Evolutionary conservation across 2,888 invertebrate species (phyloP).

Genomic region (Diarsia brunnea): DNA sequence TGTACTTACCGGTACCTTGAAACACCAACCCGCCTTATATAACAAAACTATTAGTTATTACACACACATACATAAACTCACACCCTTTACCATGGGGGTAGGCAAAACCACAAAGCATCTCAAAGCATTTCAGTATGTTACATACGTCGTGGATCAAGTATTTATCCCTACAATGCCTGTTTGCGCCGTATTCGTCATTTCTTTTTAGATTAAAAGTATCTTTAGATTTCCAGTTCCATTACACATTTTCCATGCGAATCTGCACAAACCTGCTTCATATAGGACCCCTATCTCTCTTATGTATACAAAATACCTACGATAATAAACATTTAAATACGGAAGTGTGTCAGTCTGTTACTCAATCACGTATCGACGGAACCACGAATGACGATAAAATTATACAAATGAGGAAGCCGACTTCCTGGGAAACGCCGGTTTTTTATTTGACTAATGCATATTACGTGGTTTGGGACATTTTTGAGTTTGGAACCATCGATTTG

Average conservation of each 20-base stretch:
- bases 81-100: no score
- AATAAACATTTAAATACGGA: not conserved
- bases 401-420: constrained; percentile 45
- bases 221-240: not conserved
- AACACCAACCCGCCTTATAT: not conserved
- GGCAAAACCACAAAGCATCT: no score
- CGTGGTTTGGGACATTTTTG: not conserved
- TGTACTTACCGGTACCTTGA: no score
- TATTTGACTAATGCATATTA: constrained; percentile 17
- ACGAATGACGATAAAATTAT: constrained; percentile 48
- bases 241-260: not conserved
- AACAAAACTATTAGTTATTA: not conserved
- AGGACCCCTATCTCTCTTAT: not conserved
- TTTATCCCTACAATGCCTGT: not conserved
- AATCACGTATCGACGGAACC: constrained; percentile 31
- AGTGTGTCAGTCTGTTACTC: constrained; percentile 31
- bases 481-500: not conserved
- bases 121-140: not conserved
- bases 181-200: not conserved
- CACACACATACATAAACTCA: no score
- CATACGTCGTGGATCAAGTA: not conserved
- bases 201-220: not conserved
- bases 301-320: not conserved
- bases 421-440: constrained; percentile 47
- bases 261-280: not conserved